These are phyloP conservation scores for Aspidapion aeneum DNA, from an alignment of 2,888 invertebrate genomes.

Conservation along the genomic window DNA sequence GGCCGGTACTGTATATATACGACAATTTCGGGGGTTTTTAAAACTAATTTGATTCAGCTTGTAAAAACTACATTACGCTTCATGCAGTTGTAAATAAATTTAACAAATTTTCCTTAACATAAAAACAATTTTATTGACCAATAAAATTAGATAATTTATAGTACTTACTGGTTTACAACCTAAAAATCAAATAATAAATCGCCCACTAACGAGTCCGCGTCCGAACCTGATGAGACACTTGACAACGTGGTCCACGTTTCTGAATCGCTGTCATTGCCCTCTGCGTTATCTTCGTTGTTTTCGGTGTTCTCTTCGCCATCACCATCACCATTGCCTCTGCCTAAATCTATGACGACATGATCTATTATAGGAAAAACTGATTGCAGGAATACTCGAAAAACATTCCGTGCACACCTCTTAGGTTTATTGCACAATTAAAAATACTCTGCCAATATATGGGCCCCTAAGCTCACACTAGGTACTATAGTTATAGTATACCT, in stretches of 20 bases:
- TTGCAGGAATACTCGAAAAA: too few relatives aligned
- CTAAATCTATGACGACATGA: constrained; percentile 40
- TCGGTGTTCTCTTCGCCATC: constrained; percentile 41
- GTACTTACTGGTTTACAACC: background rate
- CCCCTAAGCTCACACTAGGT: too few relatives aligned
- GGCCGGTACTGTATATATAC: too few relatives aligned
- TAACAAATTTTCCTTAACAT: background rate
- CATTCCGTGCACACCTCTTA: too few relatives aligned
- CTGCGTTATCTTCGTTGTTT: constrained; percentile 33
- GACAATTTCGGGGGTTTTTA: too few relatives aligned
- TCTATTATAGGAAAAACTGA: too few relatives aligned
- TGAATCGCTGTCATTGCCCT: constrained; percentile 27
- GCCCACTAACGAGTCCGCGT: background rate
- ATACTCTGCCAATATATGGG: too few relatives aligned
- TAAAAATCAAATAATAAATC: background rate
- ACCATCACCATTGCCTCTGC: constrained; percentile 48
- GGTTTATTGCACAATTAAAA: too few relatives aligned
- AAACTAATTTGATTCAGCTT: too few relatives aligned
- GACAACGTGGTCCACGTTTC: constrained; percentile 32
- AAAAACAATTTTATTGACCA: background rate
- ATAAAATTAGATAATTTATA: background rate
- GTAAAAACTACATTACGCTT: too few relatives aligned
- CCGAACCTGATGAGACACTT: constrained; percentile 25
- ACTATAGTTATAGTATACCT: too few relatives aligned
- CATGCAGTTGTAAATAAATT: too few relatives aligned